Evolutionary conservation across 2,113 vertebrate genomes (phyloP).

Genomic region (Ailurus styani): DNA sequence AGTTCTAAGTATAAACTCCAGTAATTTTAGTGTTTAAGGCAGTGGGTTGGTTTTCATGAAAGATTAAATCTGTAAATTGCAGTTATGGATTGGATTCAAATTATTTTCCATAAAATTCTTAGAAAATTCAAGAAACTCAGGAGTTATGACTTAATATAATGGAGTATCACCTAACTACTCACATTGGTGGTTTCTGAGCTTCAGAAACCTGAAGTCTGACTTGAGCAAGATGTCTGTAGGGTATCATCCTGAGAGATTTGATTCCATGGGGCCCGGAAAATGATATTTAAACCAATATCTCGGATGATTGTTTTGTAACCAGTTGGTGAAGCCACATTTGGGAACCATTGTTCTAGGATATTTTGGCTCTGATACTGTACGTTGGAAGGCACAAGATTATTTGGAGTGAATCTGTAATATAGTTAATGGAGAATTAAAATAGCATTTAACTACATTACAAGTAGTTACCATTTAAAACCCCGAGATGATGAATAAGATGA

Average conservation of each 20-base stretch:
- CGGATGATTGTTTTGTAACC: neutral
- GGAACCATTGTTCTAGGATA: neutral
- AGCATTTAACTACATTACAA: neutral
- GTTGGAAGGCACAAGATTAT: neutral
- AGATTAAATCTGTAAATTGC: neutral
- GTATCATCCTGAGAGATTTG: neutral
- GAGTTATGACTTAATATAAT: neutral
- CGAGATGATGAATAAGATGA: neutral
- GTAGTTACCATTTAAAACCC: neutral
- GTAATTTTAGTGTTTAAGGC: neutral
- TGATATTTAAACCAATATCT: neutral
- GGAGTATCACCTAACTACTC: neutral
- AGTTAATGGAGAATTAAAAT: neutral
- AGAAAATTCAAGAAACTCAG: neutral
- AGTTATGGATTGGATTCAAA: neutral
- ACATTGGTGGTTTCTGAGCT: fast-evolving
- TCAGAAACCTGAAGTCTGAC: neutral
- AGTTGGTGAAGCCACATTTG: neutral
- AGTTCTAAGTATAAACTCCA: neutral
- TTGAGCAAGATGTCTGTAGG: neutral
- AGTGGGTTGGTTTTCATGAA: neutral
- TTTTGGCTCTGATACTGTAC: neutral
- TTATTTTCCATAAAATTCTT: neutral
- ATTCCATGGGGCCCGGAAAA: neutral
- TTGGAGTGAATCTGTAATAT: neutral